Conservation (phyloP, 53 echinoderm and acorn worm species). For the Paelopatides confundens region DNA sequence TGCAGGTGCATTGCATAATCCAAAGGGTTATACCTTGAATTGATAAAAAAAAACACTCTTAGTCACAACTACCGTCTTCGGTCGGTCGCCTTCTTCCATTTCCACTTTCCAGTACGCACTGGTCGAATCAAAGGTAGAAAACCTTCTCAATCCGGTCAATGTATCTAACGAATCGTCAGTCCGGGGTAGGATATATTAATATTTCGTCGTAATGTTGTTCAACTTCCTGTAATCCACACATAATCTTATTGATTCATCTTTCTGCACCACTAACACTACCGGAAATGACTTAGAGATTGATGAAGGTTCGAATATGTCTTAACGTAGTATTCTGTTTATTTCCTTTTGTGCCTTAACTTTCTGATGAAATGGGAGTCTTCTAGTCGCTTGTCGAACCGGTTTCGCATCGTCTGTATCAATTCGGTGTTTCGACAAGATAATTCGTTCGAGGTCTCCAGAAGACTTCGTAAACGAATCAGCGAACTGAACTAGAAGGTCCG, state of each 20-base stretch:
- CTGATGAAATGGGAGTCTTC: slow-evolving; percentile 48
- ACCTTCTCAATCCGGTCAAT: background rate
- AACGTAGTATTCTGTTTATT: background rate
- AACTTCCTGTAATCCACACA: background rate
- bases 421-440: background rate
- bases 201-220: background rate
- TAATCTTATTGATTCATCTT: background rate
- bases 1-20: background rate
- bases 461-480: slow-evolving; percentile 43
- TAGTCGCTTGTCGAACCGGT: slow-evolving; percentile 49
- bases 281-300: background rate
- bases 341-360: background rate
- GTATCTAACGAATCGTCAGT: background rate
- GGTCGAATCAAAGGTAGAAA: background rate
- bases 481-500: slow-evolving; percentile 5
- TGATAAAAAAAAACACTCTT: background rate
- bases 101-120: background rate
- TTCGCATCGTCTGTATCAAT: slow-evolving; percentile 56
- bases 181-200: background rate
- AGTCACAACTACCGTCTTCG: background rate
- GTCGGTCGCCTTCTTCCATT: background rate
- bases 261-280: background rate
- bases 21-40: background rate
- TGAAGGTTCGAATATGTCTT: background rate
- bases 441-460: slow-evolving; percentile 47